Percentiles rank a stretch among this genome's conserved stretches.
phyloP scores from a whole-genome alignment of 2,888 invertebrate genomes.

The Conus canariensis region DNA sequence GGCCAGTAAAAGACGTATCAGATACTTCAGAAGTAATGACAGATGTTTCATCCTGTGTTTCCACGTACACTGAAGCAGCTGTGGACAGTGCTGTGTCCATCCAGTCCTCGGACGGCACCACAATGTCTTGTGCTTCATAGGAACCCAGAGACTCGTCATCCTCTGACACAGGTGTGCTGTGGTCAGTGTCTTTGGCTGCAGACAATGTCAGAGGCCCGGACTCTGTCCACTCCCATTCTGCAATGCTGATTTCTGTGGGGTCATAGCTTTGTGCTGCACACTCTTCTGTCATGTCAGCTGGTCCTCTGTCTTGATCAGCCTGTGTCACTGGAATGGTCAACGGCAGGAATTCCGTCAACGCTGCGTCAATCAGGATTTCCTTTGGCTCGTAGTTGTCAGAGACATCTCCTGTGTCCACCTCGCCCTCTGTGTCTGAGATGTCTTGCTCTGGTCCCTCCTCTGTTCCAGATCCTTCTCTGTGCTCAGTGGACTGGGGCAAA shows the following conservation, averaged over 20 bases:
- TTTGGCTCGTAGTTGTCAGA: background rate
- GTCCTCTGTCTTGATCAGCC: background rate
- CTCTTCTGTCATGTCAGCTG: background rate
- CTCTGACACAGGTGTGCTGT: background rate
- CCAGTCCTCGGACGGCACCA: no score
- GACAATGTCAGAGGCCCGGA: background rate
- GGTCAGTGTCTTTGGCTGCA: background rate
- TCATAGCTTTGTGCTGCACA: background rate
- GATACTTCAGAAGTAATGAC: no score
- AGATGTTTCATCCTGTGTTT: no score
- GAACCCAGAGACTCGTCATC: no score
- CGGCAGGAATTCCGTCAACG: background rate
- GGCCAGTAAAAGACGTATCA: no score
- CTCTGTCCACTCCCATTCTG: background rate
- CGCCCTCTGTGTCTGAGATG: background rate
- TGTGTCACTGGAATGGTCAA: background rate
- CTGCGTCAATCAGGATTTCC: constrained; percentile 12
- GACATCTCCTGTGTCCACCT: background rate
- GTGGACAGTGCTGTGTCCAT: no score
- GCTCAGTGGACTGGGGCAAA: no score
- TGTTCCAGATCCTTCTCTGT: no score
- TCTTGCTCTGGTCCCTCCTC: background rate
- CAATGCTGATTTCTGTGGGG: background rate
- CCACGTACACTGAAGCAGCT: no score
- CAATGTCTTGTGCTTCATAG: no score